These are phyloP conservation scores for Bombyx mori DNA, from an alignment of 1,140 invertebrate genomes.

Conservation along the genomic window DNA sequence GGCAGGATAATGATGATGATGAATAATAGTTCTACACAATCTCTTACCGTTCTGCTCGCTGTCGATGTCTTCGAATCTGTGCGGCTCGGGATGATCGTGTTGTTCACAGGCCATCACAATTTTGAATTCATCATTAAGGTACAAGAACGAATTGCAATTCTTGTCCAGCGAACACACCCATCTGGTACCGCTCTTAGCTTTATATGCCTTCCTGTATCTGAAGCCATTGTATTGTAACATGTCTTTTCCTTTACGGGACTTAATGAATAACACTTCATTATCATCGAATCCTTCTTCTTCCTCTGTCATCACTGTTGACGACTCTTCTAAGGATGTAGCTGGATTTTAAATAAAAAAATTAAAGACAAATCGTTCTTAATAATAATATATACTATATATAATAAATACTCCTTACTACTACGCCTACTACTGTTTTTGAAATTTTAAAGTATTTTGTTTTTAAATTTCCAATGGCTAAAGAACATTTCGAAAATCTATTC, in stretches of 20 bases:
- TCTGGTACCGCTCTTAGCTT: constrained; percentile 28
- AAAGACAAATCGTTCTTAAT: not conserved
- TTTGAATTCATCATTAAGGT: constrained; percentile 37
- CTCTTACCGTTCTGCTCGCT: constrained; percentile 26
- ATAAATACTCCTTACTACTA: no score
- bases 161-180: constrained; percentile 41
- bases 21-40: no score
- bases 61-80: constrained; percentile 13
- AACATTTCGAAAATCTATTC: no score
- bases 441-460: no score
- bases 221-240: constrained; percentile 40
- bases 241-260: constrained; percentile 35
- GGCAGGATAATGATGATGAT: no score
- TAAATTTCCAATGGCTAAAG: no score
- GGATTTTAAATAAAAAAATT: constrained; percentile 1
- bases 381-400: no score
- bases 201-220: constrained; percentile 37
- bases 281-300: constrained; percentile 16
- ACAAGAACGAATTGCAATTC: constrained; percentile 34
- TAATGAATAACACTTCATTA: constrained; percentile 28
- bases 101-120: constrained; percentile 31
- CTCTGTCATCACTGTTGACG: constrained; percentile 8
- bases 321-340: not conserved
- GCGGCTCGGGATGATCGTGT: constrained; percentile 23
- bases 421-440: no score